Evolutionary conservation across 2,888 invertebrate genomes (phyloP).

Genomic region (Glyphotaelius pellucidus): DNA sequence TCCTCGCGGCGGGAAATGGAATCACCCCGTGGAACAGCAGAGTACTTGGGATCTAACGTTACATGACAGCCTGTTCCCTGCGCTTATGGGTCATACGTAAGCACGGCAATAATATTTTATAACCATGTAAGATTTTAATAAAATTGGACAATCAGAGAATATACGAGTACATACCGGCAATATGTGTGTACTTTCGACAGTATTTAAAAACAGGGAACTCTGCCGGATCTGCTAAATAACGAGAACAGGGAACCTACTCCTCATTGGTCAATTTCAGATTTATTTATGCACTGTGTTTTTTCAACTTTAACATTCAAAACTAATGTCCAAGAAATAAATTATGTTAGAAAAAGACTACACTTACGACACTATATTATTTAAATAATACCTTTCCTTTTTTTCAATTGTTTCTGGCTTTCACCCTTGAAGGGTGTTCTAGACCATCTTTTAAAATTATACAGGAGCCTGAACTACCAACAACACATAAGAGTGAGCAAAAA

Average conservation of each 20-base stretch:
- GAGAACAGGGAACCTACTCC: background rate
- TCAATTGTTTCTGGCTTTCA: no score
- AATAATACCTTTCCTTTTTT: no score
- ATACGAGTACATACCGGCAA: background rate
- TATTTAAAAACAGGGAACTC: background rate
- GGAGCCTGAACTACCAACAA: no score
- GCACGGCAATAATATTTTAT: background rate
- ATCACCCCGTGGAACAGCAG: background rate
- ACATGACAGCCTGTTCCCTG: background rate
- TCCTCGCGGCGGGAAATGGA: conserved; percentile 7
- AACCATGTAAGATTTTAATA: background rate
- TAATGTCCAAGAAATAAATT: no score
- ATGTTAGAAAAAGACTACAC: no score
- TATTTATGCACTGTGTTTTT: no score
- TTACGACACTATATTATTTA: no score
- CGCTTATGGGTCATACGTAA: background rate
- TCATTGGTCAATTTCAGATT: background rate
- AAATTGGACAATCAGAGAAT: background rate
- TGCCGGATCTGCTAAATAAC: background rate
- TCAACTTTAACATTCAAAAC: no score
- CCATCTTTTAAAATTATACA: no score
- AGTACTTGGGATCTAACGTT: background rate
- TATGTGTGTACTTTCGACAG: no score
- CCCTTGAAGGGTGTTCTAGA: no score
- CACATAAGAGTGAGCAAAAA: no score